Percentiles rank a stretch among this genome's conserved stretches.
Evolutionary conservation across 2,797 vertebrate genomes (phyloP).

Genomic region (Smutsia temminckii): DNA sequence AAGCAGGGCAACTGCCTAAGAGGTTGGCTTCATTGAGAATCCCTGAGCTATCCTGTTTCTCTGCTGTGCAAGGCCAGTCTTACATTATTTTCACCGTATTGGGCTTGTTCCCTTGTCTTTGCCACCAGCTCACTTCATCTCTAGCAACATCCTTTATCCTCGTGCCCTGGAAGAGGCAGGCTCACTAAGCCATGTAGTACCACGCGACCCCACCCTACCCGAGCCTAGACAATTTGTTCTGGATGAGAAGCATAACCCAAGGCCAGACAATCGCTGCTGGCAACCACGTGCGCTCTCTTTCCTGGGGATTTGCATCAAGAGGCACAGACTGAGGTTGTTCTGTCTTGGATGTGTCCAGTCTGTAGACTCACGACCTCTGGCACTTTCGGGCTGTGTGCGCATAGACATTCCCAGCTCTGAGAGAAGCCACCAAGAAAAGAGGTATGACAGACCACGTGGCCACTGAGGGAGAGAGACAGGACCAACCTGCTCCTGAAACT

Average conservation of each 20-base stretch:
- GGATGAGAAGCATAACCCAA: not conserved
- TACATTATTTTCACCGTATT: not conserved
- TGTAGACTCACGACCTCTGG: not conserved
- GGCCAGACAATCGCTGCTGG: not conserved
- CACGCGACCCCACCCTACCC: not conserved
- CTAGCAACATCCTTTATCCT: not conserved
- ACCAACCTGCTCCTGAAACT: not conserved
- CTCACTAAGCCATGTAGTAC: not conserved
- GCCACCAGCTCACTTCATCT: not conserved
- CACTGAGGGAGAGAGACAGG: not conserved
- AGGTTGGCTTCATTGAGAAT: not conserved
- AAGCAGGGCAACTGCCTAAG: not conserved
- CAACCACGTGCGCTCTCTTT: not conserved
- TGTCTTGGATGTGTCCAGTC: not conserved
- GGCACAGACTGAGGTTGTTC: not conserved
- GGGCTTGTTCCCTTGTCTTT: not conserved
- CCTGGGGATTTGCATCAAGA: not conserved
- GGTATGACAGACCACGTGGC: not conserved
- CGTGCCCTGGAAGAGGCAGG: not conserved
- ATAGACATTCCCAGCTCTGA: not conserved
- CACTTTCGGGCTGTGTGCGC: not conserved
- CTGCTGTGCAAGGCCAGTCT: not conserved
- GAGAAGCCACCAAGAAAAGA: not conserved
- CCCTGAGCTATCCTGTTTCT: not conserved
- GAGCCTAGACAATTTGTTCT: not conserved